Conservation (phyloP, 2,888 invertebrate genomes). For the Choreutis nemorana region DNA sequence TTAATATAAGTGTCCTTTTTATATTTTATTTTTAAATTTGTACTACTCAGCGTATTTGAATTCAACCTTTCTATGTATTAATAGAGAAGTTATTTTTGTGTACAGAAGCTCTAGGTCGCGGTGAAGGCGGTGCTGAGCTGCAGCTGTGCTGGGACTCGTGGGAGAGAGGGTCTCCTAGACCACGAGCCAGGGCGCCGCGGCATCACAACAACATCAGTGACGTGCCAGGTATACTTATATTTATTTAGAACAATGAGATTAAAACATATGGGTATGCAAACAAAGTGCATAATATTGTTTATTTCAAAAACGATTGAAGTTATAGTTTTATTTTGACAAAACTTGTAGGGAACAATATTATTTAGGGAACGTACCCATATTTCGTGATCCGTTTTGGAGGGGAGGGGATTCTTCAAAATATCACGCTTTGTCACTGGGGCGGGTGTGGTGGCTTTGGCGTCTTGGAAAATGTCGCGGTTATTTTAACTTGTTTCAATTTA, state of each 20-base stretch:
- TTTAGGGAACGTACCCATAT: too few species aligned
- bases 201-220: conserved; percentile 25
- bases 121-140: conserved; percentile 65
- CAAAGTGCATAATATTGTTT: background rate
- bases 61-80: background rate
- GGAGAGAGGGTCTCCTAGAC: conserved; percentile 71
- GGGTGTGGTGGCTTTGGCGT: too few species aligned
- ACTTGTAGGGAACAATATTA: too few species aligned
- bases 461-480: too few species aligned
- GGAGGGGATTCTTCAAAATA: too few species aligned
- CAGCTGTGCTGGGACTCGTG: conserved; percentile 95
- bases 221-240: background rate
- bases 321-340: background rate
- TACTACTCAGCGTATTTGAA: background rate
- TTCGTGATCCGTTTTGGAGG: too few species aligned
- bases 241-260: conserved; percentile 6
- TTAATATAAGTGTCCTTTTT: too few species aligned
- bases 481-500: too few species aligned
- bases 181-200: conserved; percentile 21
- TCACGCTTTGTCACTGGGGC: too few species aligned
- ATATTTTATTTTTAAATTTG: background rate
- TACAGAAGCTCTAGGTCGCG: conserved; percentile 47
- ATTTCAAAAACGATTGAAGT: conserved; percentile 3
- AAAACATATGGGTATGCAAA: background rate
- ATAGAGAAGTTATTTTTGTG: background rate